Evolutionary conservation across 2,797 vertebrate species (phyloP).

Genomic region (Podarcis lilfordi): DNA sequence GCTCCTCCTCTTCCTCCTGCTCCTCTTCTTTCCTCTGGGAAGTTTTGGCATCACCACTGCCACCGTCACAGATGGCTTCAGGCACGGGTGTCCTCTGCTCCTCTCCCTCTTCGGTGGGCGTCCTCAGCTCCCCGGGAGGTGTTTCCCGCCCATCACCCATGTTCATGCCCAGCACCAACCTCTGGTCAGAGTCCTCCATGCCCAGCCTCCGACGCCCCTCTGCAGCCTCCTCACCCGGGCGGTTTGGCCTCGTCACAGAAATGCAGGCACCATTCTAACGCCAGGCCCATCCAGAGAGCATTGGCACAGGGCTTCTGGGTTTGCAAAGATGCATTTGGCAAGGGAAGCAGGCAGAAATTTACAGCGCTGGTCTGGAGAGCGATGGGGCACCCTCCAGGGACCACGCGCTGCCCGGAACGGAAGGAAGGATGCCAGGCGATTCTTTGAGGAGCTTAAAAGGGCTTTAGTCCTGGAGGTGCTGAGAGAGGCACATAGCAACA

Average conservation of each 20-base stretch:
- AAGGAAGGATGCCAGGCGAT: neutral
- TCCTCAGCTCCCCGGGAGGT: constrained; percentile 61
- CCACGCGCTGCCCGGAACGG: neutral
- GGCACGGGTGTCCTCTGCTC: constrained; percentile 51
- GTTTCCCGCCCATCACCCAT: constrained; percentile 79
- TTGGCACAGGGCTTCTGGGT: constrained; percentile 16
- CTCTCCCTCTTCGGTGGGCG: constrained; percentile 59
- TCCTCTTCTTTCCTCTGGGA: constrained; percentile 58
- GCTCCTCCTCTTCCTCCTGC: constrained; percentile 82
- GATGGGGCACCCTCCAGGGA: neutral
- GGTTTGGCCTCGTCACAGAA: constrained; percentile 44
- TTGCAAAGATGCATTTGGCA: constrained; percentile 22
- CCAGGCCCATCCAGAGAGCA: constrained; percentile 47
- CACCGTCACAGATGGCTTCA: constrained; percentile 2
- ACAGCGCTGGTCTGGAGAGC: neutral
- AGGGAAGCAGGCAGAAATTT: neutral
- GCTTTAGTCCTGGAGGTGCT: neutral
- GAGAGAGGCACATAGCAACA: neutral
- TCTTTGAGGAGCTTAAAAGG: neutral
- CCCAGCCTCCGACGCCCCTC: constrained; percentile 50
- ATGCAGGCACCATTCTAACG: constrained; percentile 56
- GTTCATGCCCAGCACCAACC: constrained; percentile 67
- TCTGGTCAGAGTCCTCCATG: constrained; percentile 53
- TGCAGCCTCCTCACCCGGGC: constrained; percentile 44
- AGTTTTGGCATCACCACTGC: constrained; percentile 52